Evolutionary conservation across 2,888 invertebrate species (phyloP).

Genomic region (Sericinus montela): DNA sequence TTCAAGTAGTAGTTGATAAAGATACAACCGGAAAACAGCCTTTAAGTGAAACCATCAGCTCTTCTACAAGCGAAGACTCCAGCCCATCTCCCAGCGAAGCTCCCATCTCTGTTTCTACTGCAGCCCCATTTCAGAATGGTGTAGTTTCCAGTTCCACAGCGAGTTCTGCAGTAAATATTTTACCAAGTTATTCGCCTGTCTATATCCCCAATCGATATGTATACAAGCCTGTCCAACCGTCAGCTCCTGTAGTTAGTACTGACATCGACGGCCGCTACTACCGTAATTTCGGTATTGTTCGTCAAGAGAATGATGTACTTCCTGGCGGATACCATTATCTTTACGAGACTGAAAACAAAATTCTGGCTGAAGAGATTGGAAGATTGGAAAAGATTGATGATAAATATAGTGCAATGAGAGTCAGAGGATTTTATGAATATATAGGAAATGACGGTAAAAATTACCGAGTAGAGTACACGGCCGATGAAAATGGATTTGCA

Average conservation of each 20-base stretch:
- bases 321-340: conserved; percentile 69
- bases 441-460: conserved; percentile 62
- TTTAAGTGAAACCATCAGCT: too few species aligned
- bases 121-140: too few species aligned
- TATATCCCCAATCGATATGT: conserved; percentile 13
- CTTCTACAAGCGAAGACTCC: too few species aligned
- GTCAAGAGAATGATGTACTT: conserved; percentile 52
- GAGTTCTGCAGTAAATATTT: not conserved
- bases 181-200: conserved; percentile 10
- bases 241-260: conserved; percentile 4
- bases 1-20: too few species aligned
- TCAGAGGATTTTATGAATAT: conserved; percentile 66
- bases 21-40: too few species aligned
- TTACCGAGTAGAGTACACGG: conserved; percentile 70
- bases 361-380: conserved; percentile 66
- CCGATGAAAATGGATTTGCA: conserved; percentile 67
- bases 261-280: conserved; percentile 40
- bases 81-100: too few species aligned
- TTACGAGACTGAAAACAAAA: conserved; percentile 73
- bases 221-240: conserved; percentile 20
- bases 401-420: conserved; percentile 47
- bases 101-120: too few species aligned
- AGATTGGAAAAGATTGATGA: conserved; percentile 52
- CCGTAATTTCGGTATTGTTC: conserved; percentile 65
- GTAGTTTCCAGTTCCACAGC: conserved; percentile 7